Percentiles rank a stretch among this genome's conserved stretches.
Evolutionary conservation across 2,113 vertebrate genomes (phyloP).

Genomic region (Lonchura striata): DNA sequence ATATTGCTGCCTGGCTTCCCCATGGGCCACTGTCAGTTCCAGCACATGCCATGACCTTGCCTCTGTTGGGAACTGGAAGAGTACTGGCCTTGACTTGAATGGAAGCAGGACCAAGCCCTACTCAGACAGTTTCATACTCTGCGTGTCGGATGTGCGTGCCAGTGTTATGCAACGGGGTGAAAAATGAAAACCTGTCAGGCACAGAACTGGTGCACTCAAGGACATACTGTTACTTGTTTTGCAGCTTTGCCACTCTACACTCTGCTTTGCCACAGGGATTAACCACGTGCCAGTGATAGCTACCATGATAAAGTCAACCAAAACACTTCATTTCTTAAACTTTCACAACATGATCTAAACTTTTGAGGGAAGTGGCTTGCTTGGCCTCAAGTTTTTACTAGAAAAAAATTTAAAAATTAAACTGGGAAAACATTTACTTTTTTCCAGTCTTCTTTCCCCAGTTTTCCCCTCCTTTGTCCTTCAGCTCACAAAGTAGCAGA

Average conservation of each 20-base stretch:
- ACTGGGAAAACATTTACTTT: background rate
- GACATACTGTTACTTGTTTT: constrained; percentile 59
- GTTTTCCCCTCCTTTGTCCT: background rate
- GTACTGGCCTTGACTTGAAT: constrained; percentile 5
- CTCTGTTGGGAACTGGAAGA: background rate
- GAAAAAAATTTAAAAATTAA: background rate
- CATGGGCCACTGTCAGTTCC: background rate
- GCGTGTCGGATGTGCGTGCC: background rate
- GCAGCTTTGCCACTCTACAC: constrained; percentile 16
- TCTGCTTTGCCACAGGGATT: background rate
- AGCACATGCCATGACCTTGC: background rate
- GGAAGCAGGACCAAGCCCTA: background rate
- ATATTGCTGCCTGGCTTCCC: background rate
- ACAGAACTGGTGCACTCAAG: constrained; percentile 42
- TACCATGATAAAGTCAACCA: constrained; percentile 10
- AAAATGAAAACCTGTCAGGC: constrained; percentile 48
- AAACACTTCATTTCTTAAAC: background rate
- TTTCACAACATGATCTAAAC: background rate
- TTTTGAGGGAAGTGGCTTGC: background rate
- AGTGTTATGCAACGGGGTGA: constrained; percentile 39
- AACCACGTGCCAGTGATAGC: constrained; percentile 8
- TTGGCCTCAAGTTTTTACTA: background rate
- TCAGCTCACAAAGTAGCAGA: background rate
- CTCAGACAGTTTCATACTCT: background rate
- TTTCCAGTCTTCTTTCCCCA: background rate